Percentiles rank a stretch among this genome's conserved stretches.
phyloP scores from a whole-genome alignment of 2,113 vertebrate species.

The Ptychochromis oligacanthus region DNA sequence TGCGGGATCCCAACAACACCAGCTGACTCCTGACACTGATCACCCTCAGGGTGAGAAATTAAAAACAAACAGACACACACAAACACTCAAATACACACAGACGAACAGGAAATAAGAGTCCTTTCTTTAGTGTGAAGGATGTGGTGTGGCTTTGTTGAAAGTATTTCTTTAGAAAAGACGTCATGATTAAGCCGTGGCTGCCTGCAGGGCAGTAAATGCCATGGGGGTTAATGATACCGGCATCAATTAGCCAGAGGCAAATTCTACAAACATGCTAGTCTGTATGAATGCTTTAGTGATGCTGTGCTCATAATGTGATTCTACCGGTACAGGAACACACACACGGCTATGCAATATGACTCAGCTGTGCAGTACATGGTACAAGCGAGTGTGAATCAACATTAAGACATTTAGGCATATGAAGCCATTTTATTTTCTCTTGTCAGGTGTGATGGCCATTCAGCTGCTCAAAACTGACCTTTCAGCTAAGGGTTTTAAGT shows the following conservation, averaged over 20 bases:
- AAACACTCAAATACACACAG: slow-evolving; percentile 5
- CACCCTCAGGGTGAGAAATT: slow-evolving; percentile 31
- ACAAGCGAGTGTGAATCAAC: not conserved
- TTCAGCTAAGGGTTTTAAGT: not conserved
- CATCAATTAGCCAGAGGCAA: not conserved
- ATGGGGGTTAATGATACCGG: not conserved
- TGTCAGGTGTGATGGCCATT: not conserved
- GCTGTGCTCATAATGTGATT: not conserved
- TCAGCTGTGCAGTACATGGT: not conserved
- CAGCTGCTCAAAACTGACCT: slow-evolving; percentile 8
- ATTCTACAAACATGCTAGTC: not conserved
- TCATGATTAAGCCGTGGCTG: not conserved
- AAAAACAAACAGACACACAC: slow-evolving; percentile 16
- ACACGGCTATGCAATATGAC: slow-evolving; percentile 1
- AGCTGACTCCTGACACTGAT: slow-evolving; percentile 65
- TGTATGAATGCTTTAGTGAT: not conserved
- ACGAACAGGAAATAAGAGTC: slow-evolving; percentile 40
- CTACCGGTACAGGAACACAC: not conserved
- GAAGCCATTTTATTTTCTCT: slow-evolving; percentile 6
- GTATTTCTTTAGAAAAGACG: slow-evolving; percentile 13
- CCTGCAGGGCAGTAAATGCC: not conserved
- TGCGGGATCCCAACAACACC: slow-evolving; percentile 47
- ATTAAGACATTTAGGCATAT: not conserved
- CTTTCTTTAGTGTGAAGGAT: slow-evolving; percentile 21
- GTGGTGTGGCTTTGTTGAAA: not conserved